Evolutionary conservation across 2,888 invertebrate species (phyloP), one percentile per base, ranked within the genome.

Genomic region (Byasa hedistus): DNA sequence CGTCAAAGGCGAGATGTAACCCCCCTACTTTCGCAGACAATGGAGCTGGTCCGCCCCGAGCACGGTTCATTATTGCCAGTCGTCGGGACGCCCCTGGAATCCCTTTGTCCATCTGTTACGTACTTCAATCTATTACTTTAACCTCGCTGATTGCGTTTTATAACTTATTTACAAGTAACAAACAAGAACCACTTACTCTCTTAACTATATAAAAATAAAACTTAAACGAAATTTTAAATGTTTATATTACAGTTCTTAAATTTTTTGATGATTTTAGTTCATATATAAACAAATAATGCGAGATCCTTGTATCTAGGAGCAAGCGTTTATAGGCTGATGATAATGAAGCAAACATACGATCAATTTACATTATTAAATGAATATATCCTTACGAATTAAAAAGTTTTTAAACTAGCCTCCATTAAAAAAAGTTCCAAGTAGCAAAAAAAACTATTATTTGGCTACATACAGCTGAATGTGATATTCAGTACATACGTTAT

Each of bases 91-190:
- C 77, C 79, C 73, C 73, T 71, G 79, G 79, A 78, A 79, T 82
- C 79, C 78, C 80, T 87, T 87, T 86, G 85, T 86, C 77, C 75
- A 76, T 77, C 75, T 79, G 79, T 82, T 82, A 83, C 82, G 81
- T 78, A 76, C 76, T 73, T 70, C 79, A 76, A 79, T 80, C 79
- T 77, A 78, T 79, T 76, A 76, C 77, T 73, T 75, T 76, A 78
- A 79, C 71, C 70, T 70, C 71, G 71, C 72, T 68, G 68, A 32
- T 70, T 74, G 66, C 73, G 73, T 76, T 72, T 75, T 74, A 76
- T 39, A 59, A 59, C 27, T 64, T 59, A 54, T 54, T 54, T 22
- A 54, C 52, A 22, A 22, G 52, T 19, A 52, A 52, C 22, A 21
- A 52, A 7, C 22, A 21, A 17, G 52, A 54, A 22, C 5, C 7